These are phyloP conservation scores for Sanderia malayensis DNA, from an alignment of 30 jellyfish, hydroid and myxozoan species.

Conservation along the genomic window DNA sequence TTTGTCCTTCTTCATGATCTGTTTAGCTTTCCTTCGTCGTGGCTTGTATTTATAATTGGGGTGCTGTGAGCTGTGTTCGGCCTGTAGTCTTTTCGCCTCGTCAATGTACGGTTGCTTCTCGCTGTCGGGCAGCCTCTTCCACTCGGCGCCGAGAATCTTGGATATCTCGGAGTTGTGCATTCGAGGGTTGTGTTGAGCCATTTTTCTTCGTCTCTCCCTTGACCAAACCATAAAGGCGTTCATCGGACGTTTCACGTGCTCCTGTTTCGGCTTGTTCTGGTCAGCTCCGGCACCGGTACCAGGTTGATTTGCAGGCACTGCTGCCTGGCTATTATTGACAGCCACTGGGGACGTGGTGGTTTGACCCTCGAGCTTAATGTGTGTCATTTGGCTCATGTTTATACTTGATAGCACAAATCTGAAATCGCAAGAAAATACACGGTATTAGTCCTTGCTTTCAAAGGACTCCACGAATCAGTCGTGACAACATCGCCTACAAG, in stretches of 20 bases:
- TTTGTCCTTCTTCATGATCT: constrained; percentile 87
- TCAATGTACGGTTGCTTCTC: constrained; percentile 94
- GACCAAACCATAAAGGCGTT: constrained; percentile 99
- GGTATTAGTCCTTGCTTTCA: too few species aligned
- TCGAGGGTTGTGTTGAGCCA: constrained; percentile 97
- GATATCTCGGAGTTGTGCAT: constrained; percentile 99
- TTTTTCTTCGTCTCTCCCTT: constrained; percentile 86
- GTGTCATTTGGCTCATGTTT: constrained; percentile 60
- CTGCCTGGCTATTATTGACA: constrained; percentile 37
- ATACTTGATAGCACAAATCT: too few species aligned
- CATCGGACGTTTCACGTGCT: constrained; percentile 99
- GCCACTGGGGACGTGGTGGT: constrained; percentile 37
- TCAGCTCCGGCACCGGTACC: constrained; percentile 1
- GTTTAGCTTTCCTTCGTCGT: constrained; percentile 92
- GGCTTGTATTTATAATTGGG: constrained; percentile 99
- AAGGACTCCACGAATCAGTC: too few species aligned
- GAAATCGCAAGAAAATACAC: too few species aligned
- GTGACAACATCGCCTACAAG: too few species aligned
- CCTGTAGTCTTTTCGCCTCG: constrained; percentile 96
- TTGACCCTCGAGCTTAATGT: constrained; percentile 53
- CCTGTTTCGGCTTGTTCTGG: constrained; percentile 57
- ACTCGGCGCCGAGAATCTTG: constrained; percentile 97
- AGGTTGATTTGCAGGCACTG: constrained; percentile 10
- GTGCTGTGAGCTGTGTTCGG: constrained; percentile 97
- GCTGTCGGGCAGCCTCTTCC: constrained; percentile 92